Conservation (phyloP, 2,113 vertebrate species). For the Pedetes capensis region DNA sequence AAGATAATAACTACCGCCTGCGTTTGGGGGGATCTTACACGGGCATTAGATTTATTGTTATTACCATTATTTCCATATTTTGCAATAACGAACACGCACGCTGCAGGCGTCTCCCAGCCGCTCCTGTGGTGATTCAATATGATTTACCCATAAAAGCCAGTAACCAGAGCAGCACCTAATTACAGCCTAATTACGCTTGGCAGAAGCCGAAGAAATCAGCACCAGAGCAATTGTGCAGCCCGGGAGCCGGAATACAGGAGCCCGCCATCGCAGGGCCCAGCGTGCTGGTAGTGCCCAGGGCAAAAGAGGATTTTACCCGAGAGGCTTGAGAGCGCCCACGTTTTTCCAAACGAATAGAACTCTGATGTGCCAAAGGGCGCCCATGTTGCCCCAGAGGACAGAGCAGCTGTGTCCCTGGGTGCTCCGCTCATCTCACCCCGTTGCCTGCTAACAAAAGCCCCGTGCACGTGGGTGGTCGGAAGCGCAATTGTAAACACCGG, state of each 20-base stretch:
- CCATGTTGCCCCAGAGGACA: accelerated
- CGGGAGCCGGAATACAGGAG: conserved; percentile 33
- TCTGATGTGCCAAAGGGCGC: accelerated
- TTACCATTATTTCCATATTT: neutral
- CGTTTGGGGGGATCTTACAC: neutral
- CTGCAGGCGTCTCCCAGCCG: neutral
- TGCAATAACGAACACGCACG: accelerated
- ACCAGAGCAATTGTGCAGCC: conserved; percentile 37
- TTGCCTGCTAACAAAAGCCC: too few species aligned
- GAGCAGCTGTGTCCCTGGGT: too few species aligned
- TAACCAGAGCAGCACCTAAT: conserved; percentile 60
- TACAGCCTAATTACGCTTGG: conserved; percentile 63
- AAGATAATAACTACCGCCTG: accelerated
- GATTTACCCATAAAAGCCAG: conserved; percentile 39
- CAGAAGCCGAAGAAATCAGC: conserved; percentile 66
- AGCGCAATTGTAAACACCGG: neutral
- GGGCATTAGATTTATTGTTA: neutral
- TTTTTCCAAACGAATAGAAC: neutral
- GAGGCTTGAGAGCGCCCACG: neutral
- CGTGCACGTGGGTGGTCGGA: too few species aligned
- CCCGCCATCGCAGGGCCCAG: neutral
- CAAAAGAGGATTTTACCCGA: neutral
- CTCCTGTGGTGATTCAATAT: neutral
- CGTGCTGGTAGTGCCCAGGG: accelerated
- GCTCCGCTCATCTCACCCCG: too few species aligned